Conservation (phyloP, 2,797 vertebrate genomes). For the Mormyrus proboscirostris region DNA sequence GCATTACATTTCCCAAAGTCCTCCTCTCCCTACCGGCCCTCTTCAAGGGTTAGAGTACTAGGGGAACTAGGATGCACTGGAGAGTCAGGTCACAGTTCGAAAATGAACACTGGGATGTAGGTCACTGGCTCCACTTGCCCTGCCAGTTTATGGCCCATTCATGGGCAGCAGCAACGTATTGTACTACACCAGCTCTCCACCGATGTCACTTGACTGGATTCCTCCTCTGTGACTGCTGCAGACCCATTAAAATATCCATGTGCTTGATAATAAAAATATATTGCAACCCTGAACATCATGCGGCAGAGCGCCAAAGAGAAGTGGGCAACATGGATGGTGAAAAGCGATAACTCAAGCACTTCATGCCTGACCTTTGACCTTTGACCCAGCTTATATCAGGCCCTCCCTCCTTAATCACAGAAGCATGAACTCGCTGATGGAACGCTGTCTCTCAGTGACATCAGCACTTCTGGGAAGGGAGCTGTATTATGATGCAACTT, state of each 20-base stretch:
- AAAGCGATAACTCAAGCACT: neutral
- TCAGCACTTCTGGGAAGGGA: slow-evolving; percentile 55
- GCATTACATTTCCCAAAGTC: neutral
- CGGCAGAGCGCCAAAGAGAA: neutral
- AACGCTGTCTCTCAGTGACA: slow-evolving; percentile 49
- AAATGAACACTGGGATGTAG: neutral
- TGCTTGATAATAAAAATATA: slow-evolving; percentile 6
- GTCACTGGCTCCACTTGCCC: neutral
- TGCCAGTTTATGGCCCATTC: neutral
- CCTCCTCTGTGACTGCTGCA: neutral
- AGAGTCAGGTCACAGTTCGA: neutral
- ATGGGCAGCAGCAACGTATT: neutral
- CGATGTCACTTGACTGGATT: neutral
- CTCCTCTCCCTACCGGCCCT: neutral
- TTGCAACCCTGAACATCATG: neutral
- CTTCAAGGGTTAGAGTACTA: neutral
- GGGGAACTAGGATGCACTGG: neutral
- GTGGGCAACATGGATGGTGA: neutral
- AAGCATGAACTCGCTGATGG: neutral
- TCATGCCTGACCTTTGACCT: slow-evolving; percentile 6
- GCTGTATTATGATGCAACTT: slow-evolving; percentile 56
- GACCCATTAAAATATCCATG: neutral
- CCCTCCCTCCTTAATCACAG: slow-evolving; percentile 17
- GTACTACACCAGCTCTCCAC: neutral
- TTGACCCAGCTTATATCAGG: slow-evolving; percentile 20